Evolutionary conservation across 2,797 vertebrate species (phyloP), one percentile per base, ranked within the genome.

Genomic region (Diceros bicornis): DNA sequence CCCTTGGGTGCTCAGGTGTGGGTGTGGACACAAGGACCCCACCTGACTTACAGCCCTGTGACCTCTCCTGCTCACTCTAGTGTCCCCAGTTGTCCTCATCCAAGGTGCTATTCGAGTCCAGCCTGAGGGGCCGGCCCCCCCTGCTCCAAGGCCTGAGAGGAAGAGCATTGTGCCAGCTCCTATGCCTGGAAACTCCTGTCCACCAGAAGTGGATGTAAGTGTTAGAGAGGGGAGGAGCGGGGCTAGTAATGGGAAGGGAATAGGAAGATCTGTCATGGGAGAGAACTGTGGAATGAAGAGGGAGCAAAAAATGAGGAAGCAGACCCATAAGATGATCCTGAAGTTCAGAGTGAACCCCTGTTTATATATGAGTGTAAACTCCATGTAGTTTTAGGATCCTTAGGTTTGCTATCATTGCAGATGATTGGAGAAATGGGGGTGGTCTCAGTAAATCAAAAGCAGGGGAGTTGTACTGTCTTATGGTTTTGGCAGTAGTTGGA

Each of bases 131-230:
- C 98, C 98, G 12, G 95, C 96, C 87, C 98, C 97, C 47, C 96
- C 98, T 0, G 94, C 98, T 16, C 95, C 99, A 6, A 98, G 98
- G 41, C 96, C 98, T 0, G 98, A 98, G 95, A 97, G 99, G 98
- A 99, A 99, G 89, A 99, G 99, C 97, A 99, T 99, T 27, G 98
- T 99, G 92, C 99, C 99, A 0, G 99, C 99, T 0, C 98, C 99
- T 0, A 25, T 98, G 41, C 98, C 99, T 0, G 97, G 99, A 96
- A 99, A 98, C 41, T 61, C 96, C 97, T 98, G 84, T 97, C 98
- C 98, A 3, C 98, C 97, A 0, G 99, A 99, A 89, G 98, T 99
- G 2, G 99, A 99, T 2, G 99, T 99, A 97, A 99, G 99, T 98
- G 4, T 0, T n/a, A 13, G 44, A 47, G 66, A 50, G 25, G 27